Evolutionary conservation across 2,113 vertebrate species (phyloP).

Genomic region (Burhinus bistriatus): DNA sequence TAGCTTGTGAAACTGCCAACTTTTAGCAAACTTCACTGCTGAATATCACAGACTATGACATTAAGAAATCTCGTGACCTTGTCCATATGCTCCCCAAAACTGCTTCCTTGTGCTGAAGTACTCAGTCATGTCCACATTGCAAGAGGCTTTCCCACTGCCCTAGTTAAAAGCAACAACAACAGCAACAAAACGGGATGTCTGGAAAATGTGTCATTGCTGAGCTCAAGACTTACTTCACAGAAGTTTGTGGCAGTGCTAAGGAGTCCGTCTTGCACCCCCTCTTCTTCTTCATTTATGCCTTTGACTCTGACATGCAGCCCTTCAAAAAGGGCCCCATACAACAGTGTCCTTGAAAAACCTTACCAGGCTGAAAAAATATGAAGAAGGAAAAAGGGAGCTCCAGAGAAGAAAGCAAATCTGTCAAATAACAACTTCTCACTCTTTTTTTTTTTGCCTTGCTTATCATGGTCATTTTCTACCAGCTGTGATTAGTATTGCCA

Average conservation of each 20-base stretch:
- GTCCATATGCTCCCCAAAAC: not conserved
- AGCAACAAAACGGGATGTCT: not conserved
- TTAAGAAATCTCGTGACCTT: not conserved
- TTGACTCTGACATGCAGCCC: not conserved
- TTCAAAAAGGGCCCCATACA: not conserved
- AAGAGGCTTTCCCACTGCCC: not conserved
- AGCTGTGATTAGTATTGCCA: not conserved
- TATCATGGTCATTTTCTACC: not conserved
- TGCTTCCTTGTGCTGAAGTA: not conserved
- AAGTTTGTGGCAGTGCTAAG: not conserved
- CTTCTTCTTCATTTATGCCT: not conserved
- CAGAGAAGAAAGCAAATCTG: not conserved
- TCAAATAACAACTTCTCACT: not conserved
- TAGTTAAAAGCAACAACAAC: not conserved
- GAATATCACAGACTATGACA: not conserved
- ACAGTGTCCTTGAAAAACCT: not conserved
- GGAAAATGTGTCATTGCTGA: not conserved
- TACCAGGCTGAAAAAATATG: not conserved
- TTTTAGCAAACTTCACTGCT: not conserved
- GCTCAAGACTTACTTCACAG: not conserved
- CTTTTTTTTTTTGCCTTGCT: not conserved
- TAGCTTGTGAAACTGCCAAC: slow-evolving; percentile 13
- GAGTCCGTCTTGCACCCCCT: not conserved
- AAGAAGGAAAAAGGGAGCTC: not conserved
- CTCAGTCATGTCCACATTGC: not conserved